Evolutionary conservation across 2,888 invertebrate genomes (phyloP).

Genomic region (Pseudococcus viburni): DNA sequence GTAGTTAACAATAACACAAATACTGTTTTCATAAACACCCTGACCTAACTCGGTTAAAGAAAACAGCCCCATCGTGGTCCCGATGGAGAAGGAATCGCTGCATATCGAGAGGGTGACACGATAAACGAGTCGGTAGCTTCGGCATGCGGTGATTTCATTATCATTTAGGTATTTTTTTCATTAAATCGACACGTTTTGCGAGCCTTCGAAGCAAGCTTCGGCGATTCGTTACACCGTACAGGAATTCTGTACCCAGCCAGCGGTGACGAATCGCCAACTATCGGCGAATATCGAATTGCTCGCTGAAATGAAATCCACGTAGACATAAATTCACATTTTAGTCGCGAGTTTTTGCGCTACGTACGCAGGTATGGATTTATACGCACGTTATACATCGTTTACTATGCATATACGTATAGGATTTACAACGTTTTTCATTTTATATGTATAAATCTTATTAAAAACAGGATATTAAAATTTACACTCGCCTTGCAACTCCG

Average conservation of each 20-base stretch:
- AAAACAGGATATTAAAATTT: constrained; percentile 54
- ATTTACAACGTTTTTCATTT: constrained; percentile 15
- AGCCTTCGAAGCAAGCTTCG: too few relatives aligned
- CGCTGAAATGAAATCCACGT: neutral
- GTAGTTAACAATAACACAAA: constrained; percentile 42
- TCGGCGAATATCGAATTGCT: too few relatives aligned
- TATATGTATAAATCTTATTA: constrained; percentile 32
- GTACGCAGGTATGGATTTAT: neutral
- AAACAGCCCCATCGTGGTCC: constrained; percentile 44
- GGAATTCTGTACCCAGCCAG: too few relatives aligned
- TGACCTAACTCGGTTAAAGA: constrained; percentile 64
- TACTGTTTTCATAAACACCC: constrained; percentile 63
- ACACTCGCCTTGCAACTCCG: neutral
- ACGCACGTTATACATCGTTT: neutral
- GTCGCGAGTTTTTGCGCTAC: neutral
- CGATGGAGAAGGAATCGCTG: constrained; percentile 11
- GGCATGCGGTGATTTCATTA: constrained; percentile 47
- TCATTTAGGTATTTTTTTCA: constrained; percentile 13
- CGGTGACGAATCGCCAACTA: too few relatives aligned
- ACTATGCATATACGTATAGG: neutral
- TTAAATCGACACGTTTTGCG: constrained; percentile 9
- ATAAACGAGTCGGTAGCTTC: neutral
- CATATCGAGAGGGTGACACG: constrained; percentile 15
- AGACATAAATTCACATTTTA: neutral
- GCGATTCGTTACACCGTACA: too few relatives aligned